A percentile compares a stretch with the other conserved stretches of the same genome.
Conservation (phyloP, 2,797 vertebrate species). For the Pampus argenteus region DNA sequence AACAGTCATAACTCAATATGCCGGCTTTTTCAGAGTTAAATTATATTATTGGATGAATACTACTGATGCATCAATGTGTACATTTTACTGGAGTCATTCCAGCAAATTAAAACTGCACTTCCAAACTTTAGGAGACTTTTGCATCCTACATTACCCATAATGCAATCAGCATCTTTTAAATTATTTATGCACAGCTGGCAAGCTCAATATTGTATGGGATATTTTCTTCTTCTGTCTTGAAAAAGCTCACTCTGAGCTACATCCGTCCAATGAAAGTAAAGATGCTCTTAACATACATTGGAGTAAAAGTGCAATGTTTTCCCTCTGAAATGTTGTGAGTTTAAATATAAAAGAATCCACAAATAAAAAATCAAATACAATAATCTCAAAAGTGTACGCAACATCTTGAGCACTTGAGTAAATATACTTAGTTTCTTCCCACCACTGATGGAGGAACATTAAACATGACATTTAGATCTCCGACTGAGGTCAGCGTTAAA, state of each 20-base stretch:
- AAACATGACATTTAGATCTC: neutral
- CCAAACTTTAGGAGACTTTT: neutral
- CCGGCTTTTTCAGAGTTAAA: no score
- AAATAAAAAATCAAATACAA: neutral
- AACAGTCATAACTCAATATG: neutral
- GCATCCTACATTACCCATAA: neutral
- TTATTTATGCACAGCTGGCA: no score
- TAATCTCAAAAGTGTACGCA: neutral
- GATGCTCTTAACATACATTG: no score
- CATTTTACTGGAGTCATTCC: neutral
- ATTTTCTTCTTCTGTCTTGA: neutral
- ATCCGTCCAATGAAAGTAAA: no score
- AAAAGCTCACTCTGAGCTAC: neutral
- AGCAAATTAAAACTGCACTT: neutral
- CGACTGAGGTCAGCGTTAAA: neutral
- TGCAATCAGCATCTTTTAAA: neutral
- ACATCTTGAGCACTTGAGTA: neutral
- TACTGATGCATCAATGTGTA: neutral
- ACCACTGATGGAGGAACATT: no score
- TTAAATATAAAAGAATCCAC: neutral
- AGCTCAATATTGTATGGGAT: neutral
- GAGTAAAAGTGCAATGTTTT: no score
- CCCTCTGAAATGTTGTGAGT: neutral
- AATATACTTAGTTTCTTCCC: no score
- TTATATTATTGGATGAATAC: neutral